Conservation (phyloP, 2,797 vertebrate genomes). For the Periparus ater region DNA sequence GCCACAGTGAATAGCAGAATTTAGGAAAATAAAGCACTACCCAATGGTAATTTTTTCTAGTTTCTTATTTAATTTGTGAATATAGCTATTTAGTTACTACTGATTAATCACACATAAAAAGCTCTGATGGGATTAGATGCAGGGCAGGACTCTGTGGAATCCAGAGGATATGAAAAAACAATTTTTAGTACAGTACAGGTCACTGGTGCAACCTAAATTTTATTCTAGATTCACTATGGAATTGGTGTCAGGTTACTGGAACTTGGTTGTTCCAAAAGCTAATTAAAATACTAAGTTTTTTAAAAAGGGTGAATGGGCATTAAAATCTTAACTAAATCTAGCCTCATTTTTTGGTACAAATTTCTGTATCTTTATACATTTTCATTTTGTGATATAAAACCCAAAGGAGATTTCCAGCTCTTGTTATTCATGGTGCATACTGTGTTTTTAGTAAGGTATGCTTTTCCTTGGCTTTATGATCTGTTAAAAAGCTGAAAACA, state of each 20-base stretch:
- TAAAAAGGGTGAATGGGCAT: not conserved
- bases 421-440: not conserved
- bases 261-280: not conserved
- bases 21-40: not conserved
- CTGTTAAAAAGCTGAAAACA: not conserved
- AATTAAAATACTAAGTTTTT: not conserved
- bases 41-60: not conserved
- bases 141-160: not conserved
- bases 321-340: not conserved
- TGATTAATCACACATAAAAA: conserved; percentile 51
- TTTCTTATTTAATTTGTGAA: not conserved
- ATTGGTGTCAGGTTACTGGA: conserved; percentile 18
- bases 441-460: not conserved
- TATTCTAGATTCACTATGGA: not conserved
- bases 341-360: not conserved
- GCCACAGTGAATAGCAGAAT: not conserved
- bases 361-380: not conserved
- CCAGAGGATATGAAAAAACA: not conserved
- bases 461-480: conserved; percentile 60
- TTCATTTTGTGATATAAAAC: not conserved
- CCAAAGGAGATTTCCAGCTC: not conserved
- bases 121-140: conserved; percentile 36
- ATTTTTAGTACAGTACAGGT: not conserved
- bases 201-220: not conserved
- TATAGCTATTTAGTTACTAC: conserved; percentile 17